phyloP scores from a whole-genome alignment of 2,113 vertebrate genomes.

The Piliocolobus tephrosceles region DNA sequence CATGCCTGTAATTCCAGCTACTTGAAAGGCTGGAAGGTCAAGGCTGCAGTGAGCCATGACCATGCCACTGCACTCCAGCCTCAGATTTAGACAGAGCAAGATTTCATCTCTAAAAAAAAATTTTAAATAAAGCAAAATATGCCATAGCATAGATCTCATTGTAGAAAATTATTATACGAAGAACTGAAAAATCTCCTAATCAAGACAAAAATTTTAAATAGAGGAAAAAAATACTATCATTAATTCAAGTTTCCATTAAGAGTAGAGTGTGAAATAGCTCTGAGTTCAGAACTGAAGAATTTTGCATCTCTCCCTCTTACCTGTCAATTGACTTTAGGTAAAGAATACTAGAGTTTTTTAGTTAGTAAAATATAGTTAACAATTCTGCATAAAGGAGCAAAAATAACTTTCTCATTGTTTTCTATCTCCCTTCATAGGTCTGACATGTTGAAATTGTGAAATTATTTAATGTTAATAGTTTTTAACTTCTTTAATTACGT shows the following conservation, averaged over 20 bases:
- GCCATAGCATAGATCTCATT: not conserved
- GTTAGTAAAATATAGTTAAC: constrained; percentile 27
- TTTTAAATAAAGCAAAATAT: not conserved
- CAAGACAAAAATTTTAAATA: constrained; percentile 47
- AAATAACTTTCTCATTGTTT: constrained; percentile 49
- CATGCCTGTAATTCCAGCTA: too few species aligned
- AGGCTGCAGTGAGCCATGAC: too few species aligned
- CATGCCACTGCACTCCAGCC: too few species aligned
- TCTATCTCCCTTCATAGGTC: not conserved
- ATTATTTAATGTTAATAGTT: not conserved
- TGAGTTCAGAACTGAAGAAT: not conserved
- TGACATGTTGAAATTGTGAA: constrained; percentile 1
- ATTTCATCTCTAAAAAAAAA: too few species aligned
- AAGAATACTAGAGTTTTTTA: constrained; percentile 9
- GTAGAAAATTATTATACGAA: constrained; percentile 55
- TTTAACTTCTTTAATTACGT: not conserved
- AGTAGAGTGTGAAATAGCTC: not conserved
- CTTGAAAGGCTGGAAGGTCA: too few species aligned
- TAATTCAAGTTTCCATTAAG: not conserved
- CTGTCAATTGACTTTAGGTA: not conserved
- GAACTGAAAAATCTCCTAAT: constrained; percentile 46
- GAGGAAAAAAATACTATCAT: not conserved
- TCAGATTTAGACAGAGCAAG: too few species aligned
- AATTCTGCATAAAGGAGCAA: not conserved
- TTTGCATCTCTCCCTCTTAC: not conserved